These are phyloP conservation scores for Dasyornis broadbenti DNA, from an alignment of 2,113 vertebrate species.

Conservation along the genomic window DNA sequence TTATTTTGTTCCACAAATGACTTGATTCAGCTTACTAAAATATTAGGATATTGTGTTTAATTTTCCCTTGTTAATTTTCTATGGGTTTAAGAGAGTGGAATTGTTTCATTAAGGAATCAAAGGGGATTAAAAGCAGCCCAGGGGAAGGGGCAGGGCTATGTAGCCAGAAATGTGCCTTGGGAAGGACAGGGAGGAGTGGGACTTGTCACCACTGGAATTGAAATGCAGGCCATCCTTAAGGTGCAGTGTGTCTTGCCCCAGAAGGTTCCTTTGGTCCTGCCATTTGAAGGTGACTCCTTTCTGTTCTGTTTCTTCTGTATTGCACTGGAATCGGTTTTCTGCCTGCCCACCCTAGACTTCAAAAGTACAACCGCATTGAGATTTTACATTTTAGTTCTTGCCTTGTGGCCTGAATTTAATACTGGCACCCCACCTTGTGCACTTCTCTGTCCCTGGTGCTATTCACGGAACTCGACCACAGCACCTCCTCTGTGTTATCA, in stretches of 20 bases:
- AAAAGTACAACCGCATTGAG: background rate
- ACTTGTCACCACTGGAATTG: background rate
- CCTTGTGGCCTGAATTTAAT: background rate
- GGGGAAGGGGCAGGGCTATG: background rate
- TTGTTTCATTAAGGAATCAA: background rate
- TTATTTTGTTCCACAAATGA: background rate
- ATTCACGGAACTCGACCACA: background rate
- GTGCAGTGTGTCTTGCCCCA: background rate
- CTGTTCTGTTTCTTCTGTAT: background rate
- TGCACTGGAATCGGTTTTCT: background rate
- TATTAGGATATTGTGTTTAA: background rate
- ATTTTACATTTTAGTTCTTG: background rate
- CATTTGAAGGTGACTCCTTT: background rate
- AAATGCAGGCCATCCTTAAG: background rate
- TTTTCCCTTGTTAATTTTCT: background rate
- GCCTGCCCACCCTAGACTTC: background rate
- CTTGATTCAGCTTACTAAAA: background rate
- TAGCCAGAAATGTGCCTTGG: background rate
- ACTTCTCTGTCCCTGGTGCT: background rate
- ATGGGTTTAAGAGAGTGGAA: background rate
- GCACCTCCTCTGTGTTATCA: background rate
- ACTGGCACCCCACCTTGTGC: background rate
- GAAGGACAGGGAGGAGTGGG: background rate
- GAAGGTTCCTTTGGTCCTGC: background rate
- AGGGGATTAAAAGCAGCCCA: background rate